phyloP scores from a whole-genome alignment of 1,140 invertebrate genomes.

The Zaprionus vittiger region DNA sequence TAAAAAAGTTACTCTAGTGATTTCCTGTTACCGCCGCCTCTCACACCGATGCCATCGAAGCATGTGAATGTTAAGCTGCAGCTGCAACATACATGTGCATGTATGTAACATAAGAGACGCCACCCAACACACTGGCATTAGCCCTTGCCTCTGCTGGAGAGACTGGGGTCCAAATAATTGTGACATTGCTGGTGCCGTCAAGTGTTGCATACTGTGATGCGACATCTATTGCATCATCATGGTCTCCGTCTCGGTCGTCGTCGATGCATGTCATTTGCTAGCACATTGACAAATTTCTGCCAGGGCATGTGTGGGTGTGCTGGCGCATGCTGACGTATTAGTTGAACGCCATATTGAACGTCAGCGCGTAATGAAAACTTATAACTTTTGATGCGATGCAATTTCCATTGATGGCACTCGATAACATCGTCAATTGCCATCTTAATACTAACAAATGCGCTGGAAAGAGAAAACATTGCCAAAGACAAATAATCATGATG shows the following conservation, averaged over 20 bases:
- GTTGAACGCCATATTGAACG: slow-evolving; percentile 55
- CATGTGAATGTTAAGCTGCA: slow-evolving; percentile 48
- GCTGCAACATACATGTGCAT: slow-evolving; percentile 39
- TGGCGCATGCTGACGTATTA: slow-evolving; percentile 58
- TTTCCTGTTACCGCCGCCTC: slow-evolving; percentile 53
- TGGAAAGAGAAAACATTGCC: slow-evolving; percentile 12
- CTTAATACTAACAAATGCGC: slow-evolving; percentile 51
- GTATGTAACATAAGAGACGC: background rate
- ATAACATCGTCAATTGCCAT: slow-evolving; percentile 70
- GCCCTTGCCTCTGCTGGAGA: background rate
- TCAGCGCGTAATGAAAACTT: slow-evolving; percentile 74
- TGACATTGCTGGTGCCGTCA: slow-evolving; percentile 70
- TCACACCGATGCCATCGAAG: slow-evolving; percentile 33
- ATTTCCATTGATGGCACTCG: slow-evolving; percentile 77
- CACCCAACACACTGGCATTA: background rate
- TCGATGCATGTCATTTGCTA: slow-evolving; percentile 76
- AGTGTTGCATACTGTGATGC: slow-evolving; percentile 74
- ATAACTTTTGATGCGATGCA: slow-evolving; percentile 76
- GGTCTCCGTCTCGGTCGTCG: slow-evolving; percentile 10
- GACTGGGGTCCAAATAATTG: slow-evolving; percentile 69
- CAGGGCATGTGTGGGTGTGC: slow-evolving; percentile 8
- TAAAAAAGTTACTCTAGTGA: slow-evolving; percentile 82
- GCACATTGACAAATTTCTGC: slow-evolving; percentile 74
- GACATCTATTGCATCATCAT: slow-evolving; percentile 19
- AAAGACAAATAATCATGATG: slow-evolving; percentile 43